phyloP scores from a whole-genome alignment of 2,797 vertebrate genomes.

The Enteromius paludinosus region DNA sequence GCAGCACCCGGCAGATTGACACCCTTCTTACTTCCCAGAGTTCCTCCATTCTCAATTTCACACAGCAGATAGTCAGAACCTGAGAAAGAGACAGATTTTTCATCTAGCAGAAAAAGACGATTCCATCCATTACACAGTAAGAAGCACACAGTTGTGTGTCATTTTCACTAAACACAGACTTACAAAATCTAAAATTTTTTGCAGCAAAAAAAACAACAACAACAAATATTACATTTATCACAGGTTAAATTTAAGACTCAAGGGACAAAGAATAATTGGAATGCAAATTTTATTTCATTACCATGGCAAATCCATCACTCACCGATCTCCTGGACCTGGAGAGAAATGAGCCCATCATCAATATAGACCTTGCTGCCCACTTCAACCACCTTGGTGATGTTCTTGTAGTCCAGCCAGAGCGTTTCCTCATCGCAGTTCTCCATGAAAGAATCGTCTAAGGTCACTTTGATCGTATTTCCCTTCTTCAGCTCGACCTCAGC shows the following conservation, averaged over 20 bases:
- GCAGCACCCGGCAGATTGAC: constrained; percentile 95
- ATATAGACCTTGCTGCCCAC: constrained; percentile 93
- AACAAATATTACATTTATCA: neutral
- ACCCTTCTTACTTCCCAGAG: constrained; percentile 95
- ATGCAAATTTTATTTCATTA: neutral
- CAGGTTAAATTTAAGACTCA: neutral
- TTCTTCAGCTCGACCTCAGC: constrained; percentile 95
- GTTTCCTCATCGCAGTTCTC: constrained; percentile 87
- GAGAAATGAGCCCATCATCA: constrained; percentile 95
- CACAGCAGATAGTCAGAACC: constrained; percentile 87
- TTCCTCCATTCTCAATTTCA: constrained; percentile 91
- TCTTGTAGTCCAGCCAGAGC: constrained; percentile 98
- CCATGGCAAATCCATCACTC: constrained; percentile 34
- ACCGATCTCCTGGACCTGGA: constrained; percentile 92
- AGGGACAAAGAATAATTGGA: neutral
- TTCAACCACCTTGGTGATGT: constrained; percentile 90
- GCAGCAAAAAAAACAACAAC: neutral
- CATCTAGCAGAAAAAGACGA: neutral
- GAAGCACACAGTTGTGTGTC: neutral
- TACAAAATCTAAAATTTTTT: neutral
- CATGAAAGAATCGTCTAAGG: constrained; percentile 87
- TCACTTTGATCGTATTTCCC: constrained; percentile 87
- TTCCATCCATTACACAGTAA: neutral
- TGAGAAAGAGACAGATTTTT: constrained; percentile 58
- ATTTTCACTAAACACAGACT: neutral